Percentiles rank a stretch among this genome's conserved stretches.
phyloP scores from a whole-genome alignment of 2,113 vertebrate species.

The Triplophysa dalaica region DNA sequence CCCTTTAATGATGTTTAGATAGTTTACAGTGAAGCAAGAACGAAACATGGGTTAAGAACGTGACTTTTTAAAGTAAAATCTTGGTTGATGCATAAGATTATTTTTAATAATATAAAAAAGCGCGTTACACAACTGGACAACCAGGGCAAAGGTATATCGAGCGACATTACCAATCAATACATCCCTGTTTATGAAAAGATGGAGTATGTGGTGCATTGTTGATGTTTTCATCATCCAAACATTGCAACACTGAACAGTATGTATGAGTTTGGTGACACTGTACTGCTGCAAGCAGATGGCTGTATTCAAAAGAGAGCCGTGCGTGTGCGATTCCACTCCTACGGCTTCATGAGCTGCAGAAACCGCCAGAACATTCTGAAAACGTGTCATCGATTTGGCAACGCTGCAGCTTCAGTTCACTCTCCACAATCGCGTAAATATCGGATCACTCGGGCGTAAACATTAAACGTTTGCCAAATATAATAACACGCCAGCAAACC shows the following conservation, averaged over 20 bases:
- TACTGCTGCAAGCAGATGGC: conserved; percentile 53
- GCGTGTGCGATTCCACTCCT: conserved; percentile 46
- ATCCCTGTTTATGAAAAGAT: conserved; percentile 15
- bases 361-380: conserved; percentile 52
- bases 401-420: conserved; percentile 48
- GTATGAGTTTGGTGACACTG: conserved; percentile 36
- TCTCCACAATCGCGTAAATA: conserved; percentile 46
- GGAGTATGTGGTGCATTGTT: conserved; percentile 9
- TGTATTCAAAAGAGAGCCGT: conserved; percentile 39
- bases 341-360: conserved; percentile 44
- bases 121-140: too few relatives aligned
- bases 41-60: too few relatives aligned
- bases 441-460: conserved; percentile 52
- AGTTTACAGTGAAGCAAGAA: too few relatives aligned
- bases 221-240: conserved; percentile 19
- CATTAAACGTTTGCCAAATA: conserved; percentile 51
- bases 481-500: conserved; percentile 44
- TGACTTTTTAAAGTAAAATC: too few relatives aligned
- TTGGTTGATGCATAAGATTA: too few relatives aligned
- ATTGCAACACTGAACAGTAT: conserved; percentile 7
- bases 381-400: conserved; percentile 51
- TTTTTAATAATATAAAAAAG: too few relatives aligned
- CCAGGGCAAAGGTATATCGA: neutral
- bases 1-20: too few relatives aligned
- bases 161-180: neutral